Percentiles rank a stretch among this genome's conserved stretches.
Conservation (phyloP, 2,113 vertebrate genomes). For the Struthio camelus region DNA sequence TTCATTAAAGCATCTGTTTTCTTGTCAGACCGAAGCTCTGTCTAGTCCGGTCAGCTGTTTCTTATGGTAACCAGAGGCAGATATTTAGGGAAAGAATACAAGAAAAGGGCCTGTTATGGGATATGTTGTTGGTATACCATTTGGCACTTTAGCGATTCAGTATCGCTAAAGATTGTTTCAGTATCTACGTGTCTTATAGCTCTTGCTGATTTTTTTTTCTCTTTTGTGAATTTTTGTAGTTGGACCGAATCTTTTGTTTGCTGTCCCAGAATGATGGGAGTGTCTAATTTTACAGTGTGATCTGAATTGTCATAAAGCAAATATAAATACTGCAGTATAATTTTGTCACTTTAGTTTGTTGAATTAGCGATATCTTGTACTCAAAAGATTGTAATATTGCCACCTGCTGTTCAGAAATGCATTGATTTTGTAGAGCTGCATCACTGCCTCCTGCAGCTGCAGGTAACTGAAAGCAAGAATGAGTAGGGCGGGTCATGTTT, state of each 20-base stretch:
- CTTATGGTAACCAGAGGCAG: not conserved
- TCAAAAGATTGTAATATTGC: not conserved
- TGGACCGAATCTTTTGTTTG: not conserved
- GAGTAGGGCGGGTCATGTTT: not conserved
- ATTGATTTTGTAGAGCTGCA: not conserved
- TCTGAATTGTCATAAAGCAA: not conserved
- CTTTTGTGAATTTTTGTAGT: not conserved
- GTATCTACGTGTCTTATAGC: not conserved
- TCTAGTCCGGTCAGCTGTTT: not conserved
- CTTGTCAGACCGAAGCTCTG: not conserved
- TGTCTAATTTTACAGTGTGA: not conserved
- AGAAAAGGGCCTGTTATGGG: not conserved
- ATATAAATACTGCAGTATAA: not conserved
- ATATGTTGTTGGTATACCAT: not conserved
- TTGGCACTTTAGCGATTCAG: not conserved
- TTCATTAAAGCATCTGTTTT: not conserved
- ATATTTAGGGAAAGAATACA: not conserved
- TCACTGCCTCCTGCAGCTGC: not conserved
- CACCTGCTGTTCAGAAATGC: constrained; percentile 18
- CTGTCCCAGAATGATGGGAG: not conserved
- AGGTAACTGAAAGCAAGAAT: not conserved
- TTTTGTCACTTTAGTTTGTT: not conserved
- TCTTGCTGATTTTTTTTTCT: not conserved
- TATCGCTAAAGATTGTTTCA: not conserved
- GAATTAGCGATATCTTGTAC: not conserved